Conservation (phyloP, 1,140 invertebrate genomes). For the Patella vulgata region DNA sequence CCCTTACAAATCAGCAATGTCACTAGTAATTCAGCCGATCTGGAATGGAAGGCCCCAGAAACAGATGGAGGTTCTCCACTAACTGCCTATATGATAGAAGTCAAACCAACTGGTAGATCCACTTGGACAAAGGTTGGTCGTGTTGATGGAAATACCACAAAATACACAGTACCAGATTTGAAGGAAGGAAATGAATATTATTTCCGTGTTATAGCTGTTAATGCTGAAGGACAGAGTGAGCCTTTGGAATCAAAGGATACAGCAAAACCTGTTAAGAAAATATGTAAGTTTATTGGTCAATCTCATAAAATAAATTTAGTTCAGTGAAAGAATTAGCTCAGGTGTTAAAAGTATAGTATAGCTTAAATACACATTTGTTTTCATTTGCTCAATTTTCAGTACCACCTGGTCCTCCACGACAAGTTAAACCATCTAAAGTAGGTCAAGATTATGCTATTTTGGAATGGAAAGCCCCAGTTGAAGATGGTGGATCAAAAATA, state of each 20-base stretch:
- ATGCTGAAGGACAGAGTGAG: constrained; percentile 90
- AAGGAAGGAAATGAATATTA: constrained; percentile 43
- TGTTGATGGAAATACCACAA: constrained; percentile 67
- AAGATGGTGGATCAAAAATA: constrained; percentile 93
- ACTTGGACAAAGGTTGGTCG: constrained; percentile 87
- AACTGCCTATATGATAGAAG: constrained; percentile 58
- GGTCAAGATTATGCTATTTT: constrained; percentile 94
- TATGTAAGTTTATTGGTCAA: constrained; percentile 72
- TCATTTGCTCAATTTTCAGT: too few species aligned
- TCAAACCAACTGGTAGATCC: constrained; percentile 72
- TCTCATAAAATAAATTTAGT: too few species aligned
- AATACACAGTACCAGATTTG: constrained; percentile 39
- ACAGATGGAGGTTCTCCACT: constrained; percentile 56
- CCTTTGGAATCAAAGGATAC: constrained; percentile 89
- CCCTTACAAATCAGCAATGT: constrained; percentile 43
- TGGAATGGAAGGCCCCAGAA: constrained; percentile 58
- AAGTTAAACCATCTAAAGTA: constrained; percentile 90
- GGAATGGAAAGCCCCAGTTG: constrained; percentile 89
- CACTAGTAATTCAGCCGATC: constrained; percentile 39
- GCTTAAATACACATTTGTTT: too few species aligned
- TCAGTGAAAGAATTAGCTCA: too few species aligned
- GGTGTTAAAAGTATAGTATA: too few species aligned
- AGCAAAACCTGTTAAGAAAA: constrained; percentile 93
- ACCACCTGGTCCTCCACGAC: constrained; percentile 91
- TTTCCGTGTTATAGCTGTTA: constrained; percentile 75